Evolutionary conservation across 2,113 vertebrate species (phyloP).

Genomic region (Pontoporia blainvillei): DNA sequence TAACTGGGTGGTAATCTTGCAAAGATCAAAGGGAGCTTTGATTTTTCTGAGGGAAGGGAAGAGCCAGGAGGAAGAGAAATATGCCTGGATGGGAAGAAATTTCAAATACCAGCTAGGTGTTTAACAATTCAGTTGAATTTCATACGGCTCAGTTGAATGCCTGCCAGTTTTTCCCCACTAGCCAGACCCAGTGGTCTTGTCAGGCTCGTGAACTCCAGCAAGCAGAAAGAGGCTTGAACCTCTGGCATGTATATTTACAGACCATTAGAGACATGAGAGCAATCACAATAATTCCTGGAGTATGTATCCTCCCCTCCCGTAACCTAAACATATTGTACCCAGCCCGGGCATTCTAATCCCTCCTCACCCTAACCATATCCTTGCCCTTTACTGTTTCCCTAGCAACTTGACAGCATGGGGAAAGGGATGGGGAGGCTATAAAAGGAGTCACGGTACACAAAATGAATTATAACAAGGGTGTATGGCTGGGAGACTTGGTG

Average conservation of each 20-base stretch:
- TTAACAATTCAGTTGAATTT: neutral
- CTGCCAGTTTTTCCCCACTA: too few relatives aligned
- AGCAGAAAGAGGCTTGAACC: neutral
- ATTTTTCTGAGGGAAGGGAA: neutral
- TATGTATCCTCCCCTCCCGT: neutral
- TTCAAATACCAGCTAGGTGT: neutral
- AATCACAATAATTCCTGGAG: neutral
- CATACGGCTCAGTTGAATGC: neutral
- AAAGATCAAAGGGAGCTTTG: neutral
- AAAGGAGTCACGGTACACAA: neutral
- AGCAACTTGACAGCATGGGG: neutral
- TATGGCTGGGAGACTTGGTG: neutral
- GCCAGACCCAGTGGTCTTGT: neutral
- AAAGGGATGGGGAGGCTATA: neutral
- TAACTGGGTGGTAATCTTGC: neutral
- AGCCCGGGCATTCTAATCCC: neutral
- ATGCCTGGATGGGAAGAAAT: neutral
- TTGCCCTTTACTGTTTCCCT: neutral
- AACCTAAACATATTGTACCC: neutral
- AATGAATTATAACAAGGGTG: neutral
- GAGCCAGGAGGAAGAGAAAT: neutral
- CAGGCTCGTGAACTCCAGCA: neutral
- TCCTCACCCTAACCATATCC: neutral
- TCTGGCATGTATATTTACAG: neutral
- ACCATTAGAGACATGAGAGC: neutral